phyloP scores from a whole-genome alignment of 2,888 invertebrate species.

The Griposia aprilina region DNA sequence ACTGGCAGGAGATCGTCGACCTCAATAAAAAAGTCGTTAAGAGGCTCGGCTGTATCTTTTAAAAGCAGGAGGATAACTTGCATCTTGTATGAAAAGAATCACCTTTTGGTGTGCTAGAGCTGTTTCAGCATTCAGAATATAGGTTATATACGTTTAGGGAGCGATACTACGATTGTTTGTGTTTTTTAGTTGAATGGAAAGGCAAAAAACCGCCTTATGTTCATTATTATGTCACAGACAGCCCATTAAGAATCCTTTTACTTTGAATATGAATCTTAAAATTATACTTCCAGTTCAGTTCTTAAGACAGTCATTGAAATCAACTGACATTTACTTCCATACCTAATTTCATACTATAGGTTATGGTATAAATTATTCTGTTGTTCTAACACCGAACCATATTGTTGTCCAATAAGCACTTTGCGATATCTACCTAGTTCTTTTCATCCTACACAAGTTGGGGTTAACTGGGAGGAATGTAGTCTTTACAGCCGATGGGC shows the following conservation, averaged over 20 bases:
- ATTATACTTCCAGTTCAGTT: background rate
- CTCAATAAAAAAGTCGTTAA: slow-evolving; percentile 71
- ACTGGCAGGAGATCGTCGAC: slow-evolving; percentile 66
- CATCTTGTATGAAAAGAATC: slow-evolving; percentile 53
- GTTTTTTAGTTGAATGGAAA: background rate
- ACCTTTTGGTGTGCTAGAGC: slow-evolving; percentile 33
- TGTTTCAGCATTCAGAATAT: slow-evolving; percentile 39
- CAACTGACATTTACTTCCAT: background rate
- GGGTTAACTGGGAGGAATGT: slow-evolving; percentile 60
- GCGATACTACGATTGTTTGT: background rate
- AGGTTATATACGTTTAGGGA: slow-evolving; percentile 28
- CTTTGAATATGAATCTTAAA: background rate
- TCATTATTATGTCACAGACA: background rate
- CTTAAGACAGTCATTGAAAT: no score
- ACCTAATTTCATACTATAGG: no score
- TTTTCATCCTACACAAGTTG: slow-evolving; percentile 57
- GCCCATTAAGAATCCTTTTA: background rate
- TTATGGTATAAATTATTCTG: background rate
- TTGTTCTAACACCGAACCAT: background rate
- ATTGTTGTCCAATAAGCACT: slow-evolving; percentile 1
- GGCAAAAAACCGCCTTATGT: background rate
- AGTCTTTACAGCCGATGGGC: slow-evolving; percentile 57
- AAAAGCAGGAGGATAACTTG: slow-evolving; percentile 59
- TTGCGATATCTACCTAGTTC: slow-evolving; percentile 44
- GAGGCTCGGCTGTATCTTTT: slow-evolving; percentile 60